These are phyloP conservation scores for Aix galericulata DNA, from an alignment of 2,113 vertebrate genomes.

Conservation along the genomic window DNA sequence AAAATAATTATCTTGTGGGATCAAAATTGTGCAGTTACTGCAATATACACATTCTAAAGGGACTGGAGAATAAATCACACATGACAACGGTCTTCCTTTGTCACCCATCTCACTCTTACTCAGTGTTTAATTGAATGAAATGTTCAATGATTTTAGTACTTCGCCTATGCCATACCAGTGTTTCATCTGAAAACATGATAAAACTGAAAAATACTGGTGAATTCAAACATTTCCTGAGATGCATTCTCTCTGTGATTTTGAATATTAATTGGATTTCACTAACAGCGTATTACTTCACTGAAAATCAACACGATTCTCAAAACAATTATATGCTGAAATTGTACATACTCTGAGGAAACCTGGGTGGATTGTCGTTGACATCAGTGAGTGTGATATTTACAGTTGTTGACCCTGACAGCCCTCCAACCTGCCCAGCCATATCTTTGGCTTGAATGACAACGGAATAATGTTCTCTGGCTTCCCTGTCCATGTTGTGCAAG, in stretches of 20 bases:
- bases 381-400: constrained; percentile 97
- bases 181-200: neutral
- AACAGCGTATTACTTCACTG: neutral
- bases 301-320: constrained; percentile 16
- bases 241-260: neutral
- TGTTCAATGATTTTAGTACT: neutral
- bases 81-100: neutral
- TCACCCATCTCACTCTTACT: neutral
- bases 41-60: neutral
- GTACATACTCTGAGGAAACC: constrained; percentile 93
- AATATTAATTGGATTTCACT: neutral
- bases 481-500: constrained; percentile 95
- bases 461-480: constrained; percentile 95
- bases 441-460: constrained; percentile 99
- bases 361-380: constrained; percentile 97
- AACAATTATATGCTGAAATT: constrained; percentile 34
- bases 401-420: constrained; percentile 94
- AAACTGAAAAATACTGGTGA: neutral
- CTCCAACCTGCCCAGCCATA: constrained; percentile 97
- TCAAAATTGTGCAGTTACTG: neutral
- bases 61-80: neutral
- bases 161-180: neutral
- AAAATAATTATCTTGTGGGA: neutral
- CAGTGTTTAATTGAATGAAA: neutral
- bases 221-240: neutral